Evolutionary conservation across 2,797 vertebrate species (phyloP), one percentile per base, ranked within the genome.

Genomic region (Bryconaethiops microstoma): DNA sequence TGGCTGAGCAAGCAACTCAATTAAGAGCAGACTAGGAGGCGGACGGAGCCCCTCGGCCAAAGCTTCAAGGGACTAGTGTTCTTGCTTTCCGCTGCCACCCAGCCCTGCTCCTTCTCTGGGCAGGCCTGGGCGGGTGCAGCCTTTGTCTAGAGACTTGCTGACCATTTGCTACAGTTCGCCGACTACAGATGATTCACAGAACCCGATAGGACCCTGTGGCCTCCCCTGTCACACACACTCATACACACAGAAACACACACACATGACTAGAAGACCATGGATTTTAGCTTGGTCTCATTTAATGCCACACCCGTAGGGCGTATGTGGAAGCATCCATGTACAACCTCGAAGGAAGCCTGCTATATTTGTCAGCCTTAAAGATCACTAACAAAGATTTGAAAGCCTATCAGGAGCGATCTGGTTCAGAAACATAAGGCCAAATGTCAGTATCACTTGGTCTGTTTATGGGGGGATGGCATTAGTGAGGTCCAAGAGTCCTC

Each of bases 1-100:
- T 86, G 91, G 90, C 92, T 92, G 92, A 92, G 91, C 92, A 91
- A 93, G 92, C 92, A 93, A 93, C 93, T 93, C 92, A 94, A 93
- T 94, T 94, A 95, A 92, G 88, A 93, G 87, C 87, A 90, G 92
- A 92, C 92, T 89, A 83, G 89, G 90, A 92, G 91, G 89, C 86
- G 89, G 88, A 88, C 87, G 85, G 16, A 82, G 89, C 84, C 88
- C 88, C 39, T 42, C 39, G 64, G 64, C 39, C 64, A 42, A 9
- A 39, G 35, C 63, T 65, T 16, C 63, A 9, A 35, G 63, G 63
- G 63, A 39, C 6, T 29, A 5, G 29, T 35, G 63, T 65, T 65
- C 63, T 17, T 50, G 80, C 83, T 78, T 50, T 74, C 57, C 67
- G n/a, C 74, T 77, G 57, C 87, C 83, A 79, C 82, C 73, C 84